Percentiles rank a stretch among this genome's conserved stretches.
Evolutionary conservation across 2,113 vertebrate species (phyloP).

Genomic region (Tragelaphus imberbis): DNA sequence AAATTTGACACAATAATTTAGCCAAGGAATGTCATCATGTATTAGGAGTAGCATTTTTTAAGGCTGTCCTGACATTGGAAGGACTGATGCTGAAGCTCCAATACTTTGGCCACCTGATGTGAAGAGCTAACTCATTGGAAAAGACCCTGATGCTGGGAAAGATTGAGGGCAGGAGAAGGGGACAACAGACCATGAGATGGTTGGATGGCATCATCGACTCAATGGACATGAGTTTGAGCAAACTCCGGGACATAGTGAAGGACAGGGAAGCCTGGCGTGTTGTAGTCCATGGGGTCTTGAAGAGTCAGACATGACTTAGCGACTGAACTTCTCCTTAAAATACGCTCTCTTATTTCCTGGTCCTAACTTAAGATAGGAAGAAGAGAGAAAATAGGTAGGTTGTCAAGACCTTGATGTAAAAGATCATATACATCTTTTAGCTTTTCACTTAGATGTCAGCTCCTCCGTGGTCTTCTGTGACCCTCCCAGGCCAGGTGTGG

Average conservation of each 20-base stretch:
- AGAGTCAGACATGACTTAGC: not conserved
- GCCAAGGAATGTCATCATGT: accelerated
- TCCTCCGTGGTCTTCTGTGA: not conserved
- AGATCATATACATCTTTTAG: not conserved
- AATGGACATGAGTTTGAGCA: not conserved
- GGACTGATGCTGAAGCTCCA: not conserved
- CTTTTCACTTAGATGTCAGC: not conserved
- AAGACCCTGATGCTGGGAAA: not conserved
- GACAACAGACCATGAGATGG: not conserved
- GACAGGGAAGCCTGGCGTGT: not conserved
- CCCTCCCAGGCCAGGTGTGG: not conserved
- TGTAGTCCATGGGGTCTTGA: not conserved
- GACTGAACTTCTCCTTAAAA: not conserved
- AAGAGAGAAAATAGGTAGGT: not conserved
- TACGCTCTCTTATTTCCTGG: not conserved
- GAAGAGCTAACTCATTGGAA: not conserved
- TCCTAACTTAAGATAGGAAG: not conserved
- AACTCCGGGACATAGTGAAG: accelerated
- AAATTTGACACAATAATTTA: not conserved
- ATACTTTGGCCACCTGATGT: not conserved
- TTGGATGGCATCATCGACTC: not conserved
- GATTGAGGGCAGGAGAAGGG: not conserved
- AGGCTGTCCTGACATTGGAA: not conserved
- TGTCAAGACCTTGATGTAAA: not conserved
- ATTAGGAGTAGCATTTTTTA: not conserved